A percentile compares a stretch with the other conserved stretches of the same genome.
These are phyloP conservation scores for Bovichtus variegatus DNA, from an alignment of 2,797 vertebrate genomes.

Conservation along the genomic window DNA sequence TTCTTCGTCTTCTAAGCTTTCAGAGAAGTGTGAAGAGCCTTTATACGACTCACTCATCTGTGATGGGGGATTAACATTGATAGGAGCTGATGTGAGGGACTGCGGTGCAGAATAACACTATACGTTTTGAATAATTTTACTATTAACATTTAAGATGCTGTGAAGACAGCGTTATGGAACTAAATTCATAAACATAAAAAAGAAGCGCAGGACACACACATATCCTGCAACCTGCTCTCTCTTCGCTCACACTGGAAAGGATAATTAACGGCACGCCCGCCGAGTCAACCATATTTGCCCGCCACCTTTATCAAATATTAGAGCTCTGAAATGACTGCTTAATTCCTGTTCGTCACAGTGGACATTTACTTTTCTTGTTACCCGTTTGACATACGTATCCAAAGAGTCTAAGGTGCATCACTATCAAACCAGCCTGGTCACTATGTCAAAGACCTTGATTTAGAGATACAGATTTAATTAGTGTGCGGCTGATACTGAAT, in stretches of 20 bases:
- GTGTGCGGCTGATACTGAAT: no score
- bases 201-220: neutral
- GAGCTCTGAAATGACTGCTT: conserved; percentile 16
- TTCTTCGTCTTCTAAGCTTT: conserved; percentile 29
- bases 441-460: neutral
- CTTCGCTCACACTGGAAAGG: conserved; percentile 9
- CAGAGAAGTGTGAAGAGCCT: conserved; percentile 24
- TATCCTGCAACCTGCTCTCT: conserved; percentile 3
- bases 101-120: conserved; percentile 8
- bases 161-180: neutral
- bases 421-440: neutral
- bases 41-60: conserved; percentile 24
- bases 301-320: conserved; percentile 61
- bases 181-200: neutral
- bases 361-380: neutral
- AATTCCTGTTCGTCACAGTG: conserved; percentile 11
- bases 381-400: neutral
- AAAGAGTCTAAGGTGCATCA: neutral
- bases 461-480: neutral
- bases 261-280: conserved; percentile 15
- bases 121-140: neutral
- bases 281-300: conserved; percentile 30
- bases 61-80: conserved; percentile 40
- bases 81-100: conserved; percentile 5
- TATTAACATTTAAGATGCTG: neutral